Conservation (phyloP, 1,140 invertebrate species). For the Trissolcus basalis region DNA sequence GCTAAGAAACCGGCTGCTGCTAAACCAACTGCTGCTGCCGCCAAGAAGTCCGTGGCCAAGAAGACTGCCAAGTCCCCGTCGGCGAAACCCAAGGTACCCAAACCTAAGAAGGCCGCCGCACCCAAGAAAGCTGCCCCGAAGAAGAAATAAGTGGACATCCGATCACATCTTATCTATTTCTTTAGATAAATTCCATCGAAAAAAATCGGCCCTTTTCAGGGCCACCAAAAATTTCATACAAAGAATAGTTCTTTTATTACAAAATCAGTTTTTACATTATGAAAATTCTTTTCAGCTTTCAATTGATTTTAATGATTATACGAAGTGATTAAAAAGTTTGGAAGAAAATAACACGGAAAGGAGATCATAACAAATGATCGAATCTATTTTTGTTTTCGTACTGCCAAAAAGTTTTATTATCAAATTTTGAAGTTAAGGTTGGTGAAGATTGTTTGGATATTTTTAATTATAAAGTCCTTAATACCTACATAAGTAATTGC, state of each 20-base stretch:
- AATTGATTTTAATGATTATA: too few relatives aligned
- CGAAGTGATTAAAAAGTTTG: too few relatives aligned
- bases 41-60: not conserved
- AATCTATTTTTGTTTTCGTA: too few relatives aligned
- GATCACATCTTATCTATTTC: not conserved
- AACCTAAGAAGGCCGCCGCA: not conserved
- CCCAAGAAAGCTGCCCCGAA: not conserved
- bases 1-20: not conserved
- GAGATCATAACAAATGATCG: too few relatives aligned
- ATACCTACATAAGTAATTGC: too few relatives aligned
- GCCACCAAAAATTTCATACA: not conserved
- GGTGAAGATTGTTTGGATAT: too few relatives aligned
- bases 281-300: too few relatives aligned
- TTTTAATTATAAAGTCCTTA: too few relatives aligned
- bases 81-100: constrained; percentile 1
- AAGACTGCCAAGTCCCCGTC: not conserved
- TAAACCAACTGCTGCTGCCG: not conserved
- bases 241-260: not conserved
- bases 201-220: constrained; percentile 2
- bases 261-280: too few relatives aligned
- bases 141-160: not conserved
- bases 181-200: not conserved
- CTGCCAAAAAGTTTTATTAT: too few relatives aligned
- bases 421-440: too few relatives aligned
- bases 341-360: too few relatives aligned